Evolutionary conservation across 1,140 invertebrate genomes (phyloP).

Genomic region (Trachymyrmex cornetzi): DNA sequence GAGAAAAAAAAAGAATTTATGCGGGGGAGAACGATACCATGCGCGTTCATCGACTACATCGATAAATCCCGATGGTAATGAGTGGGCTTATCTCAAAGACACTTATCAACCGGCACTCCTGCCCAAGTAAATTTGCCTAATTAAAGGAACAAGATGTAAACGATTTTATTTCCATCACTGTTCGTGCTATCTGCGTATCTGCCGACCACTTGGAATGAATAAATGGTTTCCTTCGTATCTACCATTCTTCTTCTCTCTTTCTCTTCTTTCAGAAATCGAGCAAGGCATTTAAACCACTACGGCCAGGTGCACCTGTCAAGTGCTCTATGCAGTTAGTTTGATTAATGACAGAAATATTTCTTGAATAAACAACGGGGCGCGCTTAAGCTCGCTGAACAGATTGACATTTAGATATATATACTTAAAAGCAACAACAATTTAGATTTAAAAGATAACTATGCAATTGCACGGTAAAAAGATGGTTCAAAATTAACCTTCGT

Average conservation of each 20-base stretch:
- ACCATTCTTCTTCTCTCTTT: conserved; percentile 25
- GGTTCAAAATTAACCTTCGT: neutral
- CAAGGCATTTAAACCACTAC: conserved; percentile 56
- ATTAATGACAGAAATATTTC: conserved; percentile 86
- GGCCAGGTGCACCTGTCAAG: conserved; percentile 71
- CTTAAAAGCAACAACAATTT: conserved; percentile 47
- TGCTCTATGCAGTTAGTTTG: conserved; percentile 75
- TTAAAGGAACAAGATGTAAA: conserved; percentile 76
- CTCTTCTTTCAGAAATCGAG: conserved; percentile 65
- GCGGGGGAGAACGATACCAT: neutral
- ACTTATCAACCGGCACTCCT: conserved; percentile 52
- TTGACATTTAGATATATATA: conserved; percentile 42
- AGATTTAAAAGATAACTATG: conserved; percentile 78
- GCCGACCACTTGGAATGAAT: conserved; percentile 78
- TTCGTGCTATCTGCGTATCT: conserved; percentile 80
- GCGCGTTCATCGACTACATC: neutral
- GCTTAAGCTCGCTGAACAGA: conserved; percentile 37
- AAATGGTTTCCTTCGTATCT: conserved; percentile 65
- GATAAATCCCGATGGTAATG: conserved; percentile 62
- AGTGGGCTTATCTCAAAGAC: conserved; percentile 45
- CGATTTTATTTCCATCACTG: conserved; percentile 62
- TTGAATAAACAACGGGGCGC: conserved; percentile 83
- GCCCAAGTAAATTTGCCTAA: conserved; percentile 73
- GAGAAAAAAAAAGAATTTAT: neutral
- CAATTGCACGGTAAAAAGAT: conserved; percentile 20